Conservation (phyloP, 2,888 invertebrate species). For the Aricia artaxerxes region DNA sequence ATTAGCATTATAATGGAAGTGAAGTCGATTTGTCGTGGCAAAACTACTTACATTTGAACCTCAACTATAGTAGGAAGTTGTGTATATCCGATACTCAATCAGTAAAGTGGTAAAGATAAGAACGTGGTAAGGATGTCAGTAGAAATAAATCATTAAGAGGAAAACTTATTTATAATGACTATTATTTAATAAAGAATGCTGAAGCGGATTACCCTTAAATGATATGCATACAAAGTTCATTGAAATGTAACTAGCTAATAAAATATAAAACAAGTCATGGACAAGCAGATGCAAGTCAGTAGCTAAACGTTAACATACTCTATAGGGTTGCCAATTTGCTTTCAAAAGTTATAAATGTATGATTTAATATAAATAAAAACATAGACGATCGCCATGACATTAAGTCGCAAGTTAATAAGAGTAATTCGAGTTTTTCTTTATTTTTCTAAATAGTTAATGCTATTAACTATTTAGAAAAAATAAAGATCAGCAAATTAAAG, state of each 20-base stretch:
- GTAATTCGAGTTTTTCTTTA: neutral
- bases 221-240: neutral
- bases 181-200: neutral
- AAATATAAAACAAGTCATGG: slow-evolving; percentile 19
- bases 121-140: neutral
- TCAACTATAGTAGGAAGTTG: slow-evolving; percentile 4
- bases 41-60: slow-evolving; percentile 44
- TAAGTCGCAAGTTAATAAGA: neutral
- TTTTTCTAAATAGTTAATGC: no score
- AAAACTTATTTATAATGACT: neutral
- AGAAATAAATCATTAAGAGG: neutral
- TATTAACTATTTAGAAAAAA: no score
- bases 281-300: slow-evolving; percentile 48
- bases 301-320: slow-evolving; percentile 64
- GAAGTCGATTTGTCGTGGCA: slow-evolving; percentile 47
- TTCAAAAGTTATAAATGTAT: neutral
- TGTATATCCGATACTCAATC: neutral
- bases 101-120: neutral
- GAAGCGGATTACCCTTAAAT: neutral
- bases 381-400: neutral
- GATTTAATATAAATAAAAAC: neutral
- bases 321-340: slow-evolving; percentile 7
- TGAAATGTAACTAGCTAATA: neutral
- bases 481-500: neutral
- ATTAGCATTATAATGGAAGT: slow-evolving; percentile 66